These are phyloP conservation scores for Ispidina picta DNA, from an alignment of 2,797 vertebrate species.

Conservation along the genomic window DNA sequence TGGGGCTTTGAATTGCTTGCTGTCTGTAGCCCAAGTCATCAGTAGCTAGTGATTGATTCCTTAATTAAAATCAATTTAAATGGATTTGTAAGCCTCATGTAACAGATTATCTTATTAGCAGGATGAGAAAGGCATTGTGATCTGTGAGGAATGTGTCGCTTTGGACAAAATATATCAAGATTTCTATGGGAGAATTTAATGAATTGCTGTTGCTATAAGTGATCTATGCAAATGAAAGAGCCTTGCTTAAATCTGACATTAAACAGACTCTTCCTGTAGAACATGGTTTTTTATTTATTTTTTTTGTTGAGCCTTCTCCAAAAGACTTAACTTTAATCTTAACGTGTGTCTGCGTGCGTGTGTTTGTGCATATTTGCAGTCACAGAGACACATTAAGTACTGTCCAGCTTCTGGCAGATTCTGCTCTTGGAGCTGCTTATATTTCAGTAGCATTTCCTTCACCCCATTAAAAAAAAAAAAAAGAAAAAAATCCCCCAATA, in stretches of 20 bases:
- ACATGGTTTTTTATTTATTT: not conserved
- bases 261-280: slow-evolving; percentile 41
- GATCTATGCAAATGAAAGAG: slow-evolving; percentile 44
- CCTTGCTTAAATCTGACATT: slow-evolving; percentile 28
- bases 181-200: slow-evolving; percentile 34
- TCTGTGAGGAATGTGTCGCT: slow-evolving; percentile 73
- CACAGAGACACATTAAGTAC: not conserved
- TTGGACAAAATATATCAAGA: slow-evolving; percentile 45
- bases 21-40: slow-evolving; percentile 66
- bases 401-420: not conserved
- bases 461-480: not conserved
- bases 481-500: not conserved
- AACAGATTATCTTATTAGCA: slow-evolving; percentile 81
- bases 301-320: not conserved
- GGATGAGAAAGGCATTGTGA: slow-evolving; percentile 64
- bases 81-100: slow-evolving; percentile 81
- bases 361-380: not conserved
- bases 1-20: slow-evolving; percentile 72
- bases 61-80: slow-evolving; percentile 86
- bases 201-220: slow-evolving; percentile 30
- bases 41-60: slow-evolving; percentile 78
- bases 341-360: not conserved
- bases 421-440: not conserved
- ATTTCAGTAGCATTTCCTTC: not conserved
- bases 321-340: slow-evolving; percentile 6